phyloP scores from a whole-genome alignment of 2,797 vertebrate species.

The Harpagifer antarcticus region DNA sequence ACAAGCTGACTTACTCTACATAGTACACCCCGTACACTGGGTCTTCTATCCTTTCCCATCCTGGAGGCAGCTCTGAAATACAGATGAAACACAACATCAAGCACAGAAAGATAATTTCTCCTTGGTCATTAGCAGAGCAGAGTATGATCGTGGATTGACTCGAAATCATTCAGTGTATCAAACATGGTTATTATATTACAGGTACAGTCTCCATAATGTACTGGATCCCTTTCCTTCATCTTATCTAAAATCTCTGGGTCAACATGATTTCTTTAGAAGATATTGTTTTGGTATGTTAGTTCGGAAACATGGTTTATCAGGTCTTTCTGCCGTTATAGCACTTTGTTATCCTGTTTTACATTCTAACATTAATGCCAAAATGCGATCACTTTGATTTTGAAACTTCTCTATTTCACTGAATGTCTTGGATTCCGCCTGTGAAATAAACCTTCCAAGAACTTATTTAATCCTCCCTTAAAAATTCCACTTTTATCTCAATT shows the following conservation, averaged over 20 bases:
- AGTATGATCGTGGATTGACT: not conserved
- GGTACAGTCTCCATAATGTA: not conserved
- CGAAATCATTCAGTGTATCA: not conserved
- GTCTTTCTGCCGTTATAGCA: not conserved
- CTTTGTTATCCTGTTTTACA: not conserved
- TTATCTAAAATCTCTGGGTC: not conserved
- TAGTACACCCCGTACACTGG: slow-evolving; percentile 99
- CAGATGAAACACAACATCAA: slow-evolving; percentile 49
- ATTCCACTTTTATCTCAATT: slow-evolving; percentile 3
- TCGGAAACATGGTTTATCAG: not conserved
- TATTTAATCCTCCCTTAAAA: not conserved
- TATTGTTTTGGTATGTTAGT: not conserved
- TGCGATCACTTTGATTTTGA: not conserved
- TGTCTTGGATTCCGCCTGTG: too few relatives aligned
- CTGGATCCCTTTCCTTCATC: not conserved
- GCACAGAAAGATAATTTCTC: slow-evolving; percentile 10
- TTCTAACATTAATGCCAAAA: slow-evolving; percentile 5
- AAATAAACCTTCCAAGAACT: not conserved
- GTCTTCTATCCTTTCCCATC: slow-evolving; percentile 99
- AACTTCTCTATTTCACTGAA: too few relatives aligned
- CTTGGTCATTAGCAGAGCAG: not conserved
- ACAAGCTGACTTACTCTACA: slow-evolving; percentile 92
- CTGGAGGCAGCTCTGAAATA: slow-evolving; percentile 95
- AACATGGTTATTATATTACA: not conserved
- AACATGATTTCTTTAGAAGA: not conserved